Conservation (phyloP, 2,888 invertebrate species). For the Metallyticus violacea region DNA sequence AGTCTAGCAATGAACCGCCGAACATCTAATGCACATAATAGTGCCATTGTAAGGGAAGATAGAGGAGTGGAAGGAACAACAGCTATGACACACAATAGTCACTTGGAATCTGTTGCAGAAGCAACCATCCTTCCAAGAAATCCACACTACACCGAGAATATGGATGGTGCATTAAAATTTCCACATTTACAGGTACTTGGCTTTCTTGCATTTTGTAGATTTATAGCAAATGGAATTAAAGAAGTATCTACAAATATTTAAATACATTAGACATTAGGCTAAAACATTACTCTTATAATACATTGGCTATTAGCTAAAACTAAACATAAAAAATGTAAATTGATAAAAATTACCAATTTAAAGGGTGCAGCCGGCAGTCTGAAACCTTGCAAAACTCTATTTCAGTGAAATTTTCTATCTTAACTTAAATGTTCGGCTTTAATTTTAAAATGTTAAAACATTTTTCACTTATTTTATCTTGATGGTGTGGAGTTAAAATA, state of each 20-base stretch:
- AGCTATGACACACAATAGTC: slow-evolving; percentile 12
- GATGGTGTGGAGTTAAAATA: too few species aligned
- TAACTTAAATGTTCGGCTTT: too few species aligned
- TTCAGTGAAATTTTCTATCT: too few species aligned
- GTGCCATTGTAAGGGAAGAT: not conserved
- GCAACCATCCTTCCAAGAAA: slow-evolving; percentile 18
- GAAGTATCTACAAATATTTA: not conserved
- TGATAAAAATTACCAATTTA: too few species aligned
- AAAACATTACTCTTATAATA: too few species aligned
- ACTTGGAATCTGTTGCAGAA: slow-evolving; percentile 27
- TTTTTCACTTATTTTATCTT: too few species aligned
- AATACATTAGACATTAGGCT: too few species aligned
- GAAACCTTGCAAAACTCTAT: too few species aligned
- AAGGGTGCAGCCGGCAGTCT: too few species aligned
- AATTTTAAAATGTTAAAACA: too few species aligned
- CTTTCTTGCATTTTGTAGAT: not conserved
- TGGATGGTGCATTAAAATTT: slow-evolving; percentile 42
- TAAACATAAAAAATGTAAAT: too few species aligned
- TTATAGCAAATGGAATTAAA: not conserved
- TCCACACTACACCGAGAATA: slow-evolving; percentile 24
- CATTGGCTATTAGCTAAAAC: too few species aligned
- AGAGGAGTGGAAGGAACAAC: not conserved
- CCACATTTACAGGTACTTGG: slow-evolving; percentile 61
- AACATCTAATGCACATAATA: not conserved
- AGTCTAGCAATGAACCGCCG: slow-evolving; percentile 52